A percentile compares a stretch with the other conserved stretches of the same genome.
These are phyloP conservation scores for Daboia siamensis DNA, from an alignment of 2,113 vertebrate species.

Conservation along the genomic window DNA sequence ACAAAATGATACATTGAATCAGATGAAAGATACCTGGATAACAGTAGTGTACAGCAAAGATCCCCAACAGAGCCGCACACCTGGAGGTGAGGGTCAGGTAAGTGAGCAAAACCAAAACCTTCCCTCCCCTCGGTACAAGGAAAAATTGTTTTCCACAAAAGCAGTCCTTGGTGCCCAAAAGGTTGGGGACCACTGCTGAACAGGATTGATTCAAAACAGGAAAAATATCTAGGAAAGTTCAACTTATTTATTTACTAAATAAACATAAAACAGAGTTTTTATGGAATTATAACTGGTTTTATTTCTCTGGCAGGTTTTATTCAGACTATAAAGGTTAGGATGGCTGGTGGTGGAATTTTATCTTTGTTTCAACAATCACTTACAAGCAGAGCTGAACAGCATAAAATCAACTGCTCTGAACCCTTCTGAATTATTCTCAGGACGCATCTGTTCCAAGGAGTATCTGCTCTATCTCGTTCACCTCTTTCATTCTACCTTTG, in stretches of 20 bases:
- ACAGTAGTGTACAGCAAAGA: neutral
- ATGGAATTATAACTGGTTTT: neutral
- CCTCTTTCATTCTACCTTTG: slow-evolving; percentile 29
- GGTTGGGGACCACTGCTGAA: neutral
- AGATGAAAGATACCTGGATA: neutral
- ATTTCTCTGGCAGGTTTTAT: neutral
- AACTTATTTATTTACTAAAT: neutral
- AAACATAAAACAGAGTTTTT: neutral
- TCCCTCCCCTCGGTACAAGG: neutral
- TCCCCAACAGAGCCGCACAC: neutral
- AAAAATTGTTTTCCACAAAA: neutral
- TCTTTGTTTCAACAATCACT: neutral
- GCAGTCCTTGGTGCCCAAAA: neutral
- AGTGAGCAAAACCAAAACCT: neutral
- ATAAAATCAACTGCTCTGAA: neutral
- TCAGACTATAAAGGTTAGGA: neutral
- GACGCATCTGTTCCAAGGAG: neutral
- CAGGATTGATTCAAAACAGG: neutral
- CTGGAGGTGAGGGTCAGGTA: neutral
- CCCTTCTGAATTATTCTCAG: neutral
- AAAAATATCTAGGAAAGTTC: neutral
- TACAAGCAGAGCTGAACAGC: slow-evolving; percentile 11
- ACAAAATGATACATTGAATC: neutral
- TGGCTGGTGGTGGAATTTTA: neutral
- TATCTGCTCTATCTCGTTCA: neutral